Conservation (phyloP, 1,140 invertebrate genomes). For the Goniozus legneri region DNA sequence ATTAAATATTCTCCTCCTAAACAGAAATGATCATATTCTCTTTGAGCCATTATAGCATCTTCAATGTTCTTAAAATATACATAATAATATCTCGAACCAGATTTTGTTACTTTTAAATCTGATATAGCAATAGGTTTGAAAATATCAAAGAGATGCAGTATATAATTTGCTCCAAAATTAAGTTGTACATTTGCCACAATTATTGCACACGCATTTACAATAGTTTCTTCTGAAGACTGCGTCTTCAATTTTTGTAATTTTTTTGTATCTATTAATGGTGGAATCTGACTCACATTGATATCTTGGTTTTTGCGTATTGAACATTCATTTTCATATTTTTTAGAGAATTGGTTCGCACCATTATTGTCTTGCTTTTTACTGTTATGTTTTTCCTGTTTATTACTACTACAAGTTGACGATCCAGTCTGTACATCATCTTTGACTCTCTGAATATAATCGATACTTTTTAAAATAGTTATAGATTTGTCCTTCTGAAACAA, state of each 20-base stretch:
- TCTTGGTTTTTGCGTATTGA: neutral
- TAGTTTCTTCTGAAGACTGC: neutral
- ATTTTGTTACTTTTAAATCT: slow-evolving; percentile 13
- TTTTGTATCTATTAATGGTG: slow-evolving; percentile 2
- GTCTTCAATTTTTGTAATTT: neutral
- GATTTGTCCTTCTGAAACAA: neutral
- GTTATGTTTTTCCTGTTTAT: too few species aligned
- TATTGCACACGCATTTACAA: slow-evolving; percentile 26
- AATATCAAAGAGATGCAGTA: slow-evolving; percentile 38
- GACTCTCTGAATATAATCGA: neutral
- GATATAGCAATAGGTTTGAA: slow-evolving; percentile 33
- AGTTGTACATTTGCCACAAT: slow-evolving; percentile 38
- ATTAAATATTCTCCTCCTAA: slow-evolving; percentile 23
- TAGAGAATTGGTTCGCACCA: neutral
- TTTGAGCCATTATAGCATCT: slow-evolving; percentile 21
- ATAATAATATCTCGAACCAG: slow-evolving; percentile 33
- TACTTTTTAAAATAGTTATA: slow-evolving; percentile 14
- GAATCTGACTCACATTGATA: neutral
- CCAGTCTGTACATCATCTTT: neutral
- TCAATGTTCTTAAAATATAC: slow-evolving; percentile 33
- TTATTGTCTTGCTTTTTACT: neutral
- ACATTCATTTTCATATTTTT: neutral
- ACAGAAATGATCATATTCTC: slow-evolving; percentile 29
- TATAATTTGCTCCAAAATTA: slow-evolving; percentile 22
- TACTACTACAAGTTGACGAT: too few species aligned